These are phyloP conservation scores for Drosophila insularis DNA, from an alignment of 1,140 invertebrate species.

Conservation along the genomic window DNA sequence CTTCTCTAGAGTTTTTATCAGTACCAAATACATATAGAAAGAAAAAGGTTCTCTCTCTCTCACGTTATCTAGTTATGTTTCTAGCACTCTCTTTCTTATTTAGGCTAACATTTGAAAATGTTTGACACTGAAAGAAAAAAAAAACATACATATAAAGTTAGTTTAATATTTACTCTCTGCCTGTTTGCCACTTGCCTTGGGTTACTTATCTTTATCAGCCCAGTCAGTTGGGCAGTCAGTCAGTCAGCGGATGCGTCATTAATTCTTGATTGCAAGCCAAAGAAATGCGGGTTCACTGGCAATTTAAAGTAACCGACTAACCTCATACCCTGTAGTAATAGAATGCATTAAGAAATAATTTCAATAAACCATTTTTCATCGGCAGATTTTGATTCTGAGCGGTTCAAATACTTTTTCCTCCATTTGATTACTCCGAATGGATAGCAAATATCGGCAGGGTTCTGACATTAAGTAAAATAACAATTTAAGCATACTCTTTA, in stretches of 20 bases:
- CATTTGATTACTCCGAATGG: no score
- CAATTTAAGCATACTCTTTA: not conserved
- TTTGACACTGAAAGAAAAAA: conserved; percentile 19
- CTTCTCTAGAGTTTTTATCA: conserved; percentile 13
- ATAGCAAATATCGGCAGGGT: no score
- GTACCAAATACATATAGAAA: conserved; percentile 30
- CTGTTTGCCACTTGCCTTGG: conserved; percentile 27
- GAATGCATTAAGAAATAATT: no score
- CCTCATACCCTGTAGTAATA: no score
- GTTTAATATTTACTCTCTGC: conserved; percentile 32
- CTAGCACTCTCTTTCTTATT: conserved; percentile 23
- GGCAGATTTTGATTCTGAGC: no score
- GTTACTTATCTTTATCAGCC: conserved; percentile 10
- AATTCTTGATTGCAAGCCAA: conserved; percentile 32
- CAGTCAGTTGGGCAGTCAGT: no score
- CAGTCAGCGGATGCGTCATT: conserved; percentile 26
- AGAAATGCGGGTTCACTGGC: conserved; percentile 37
- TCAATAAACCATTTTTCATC: no score
- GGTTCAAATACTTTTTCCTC: no score
- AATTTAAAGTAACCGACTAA: not conserved
- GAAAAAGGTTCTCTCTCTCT: conserved; percentile 10
- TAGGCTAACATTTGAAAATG: not conserved
- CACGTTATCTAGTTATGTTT: conserved; percentile 10
- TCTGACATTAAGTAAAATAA: no score
- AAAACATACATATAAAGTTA: conserved; percentile 31